Conservation (phyloP, 2,113 vertebrate genomes). For the Leucoraja erinaceus region DNA sequence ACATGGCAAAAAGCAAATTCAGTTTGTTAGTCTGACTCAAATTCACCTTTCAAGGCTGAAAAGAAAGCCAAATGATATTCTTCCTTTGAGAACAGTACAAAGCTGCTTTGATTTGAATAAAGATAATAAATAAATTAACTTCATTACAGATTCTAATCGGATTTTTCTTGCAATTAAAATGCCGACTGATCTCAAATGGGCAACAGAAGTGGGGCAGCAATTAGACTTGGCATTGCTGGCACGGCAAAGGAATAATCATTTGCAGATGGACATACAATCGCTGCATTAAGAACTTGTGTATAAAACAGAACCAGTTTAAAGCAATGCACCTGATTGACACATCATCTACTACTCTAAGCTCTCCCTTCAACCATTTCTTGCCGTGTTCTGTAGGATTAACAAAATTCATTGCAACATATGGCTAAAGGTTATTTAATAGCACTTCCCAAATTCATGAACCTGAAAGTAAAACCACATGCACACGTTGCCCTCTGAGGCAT, state of each 20-base stretch:
- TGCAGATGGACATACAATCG: background rate
- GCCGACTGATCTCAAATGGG: conserved; percentile 26
- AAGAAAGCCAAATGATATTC: conserved; percentile 60
- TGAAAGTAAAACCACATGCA: too few species aligned
- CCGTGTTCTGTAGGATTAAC: too few species aligned
- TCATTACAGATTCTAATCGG: conserved; percentile 61
- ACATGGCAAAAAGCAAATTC: conserved; percentile 64
- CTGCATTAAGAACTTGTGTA: background rate
- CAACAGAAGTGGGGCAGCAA: background rate
- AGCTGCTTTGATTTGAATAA: conserved; percentile 52
- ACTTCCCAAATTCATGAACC: too few species aligned
- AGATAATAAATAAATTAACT: conserved; percentile 45
- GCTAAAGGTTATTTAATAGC: too few species aligned
- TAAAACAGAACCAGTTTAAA: background rate
- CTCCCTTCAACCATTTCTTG: too few species aligned
- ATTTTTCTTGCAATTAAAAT: conserved; percentile 65
- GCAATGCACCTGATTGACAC: too few species aligned
- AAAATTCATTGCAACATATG: too few species aligned
- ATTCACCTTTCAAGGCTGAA: conserved; percentile 65
- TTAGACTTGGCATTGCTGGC: background rate
- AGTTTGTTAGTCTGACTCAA: conserved; percentile 65
- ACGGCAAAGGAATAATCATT: background rate
- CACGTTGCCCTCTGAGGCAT: too few species aligned
- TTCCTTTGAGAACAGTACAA: conserved; percentile 60
- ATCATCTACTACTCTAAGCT: too few species aligned